phyloP scores from a whole-genome alignment of 2,113 vertebrate genomes.

The Ariopsis seemanni region DNA sequence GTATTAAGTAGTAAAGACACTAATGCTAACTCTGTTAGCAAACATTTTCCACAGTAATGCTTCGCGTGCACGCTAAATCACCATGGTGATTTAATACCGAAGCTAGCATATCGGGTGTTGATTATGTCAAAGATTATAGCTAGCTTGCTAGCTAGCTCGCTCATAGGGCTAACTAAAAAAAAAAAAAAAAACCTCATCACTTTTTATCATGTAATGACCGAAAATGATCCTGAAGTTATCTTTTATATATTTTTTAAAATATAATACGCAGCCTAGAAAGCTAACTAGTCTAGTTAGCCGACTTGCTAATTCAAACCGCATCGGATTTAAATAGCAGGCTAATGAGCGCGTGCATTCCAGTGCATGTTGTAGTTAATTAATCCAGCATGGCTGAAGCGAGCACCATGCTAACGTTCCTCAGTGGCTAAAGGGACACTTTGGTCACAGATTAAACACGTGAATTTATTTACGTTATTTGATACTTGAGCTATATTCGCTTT shows the following conservation, averaged over 20 bases:
- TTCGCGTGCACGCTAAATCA: neutral
- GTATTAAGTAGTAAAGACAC: neutral
- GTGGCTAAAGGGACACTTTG: neutral
- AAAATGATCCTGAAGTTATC: neutral
- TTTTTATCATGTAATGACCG: too few relatives aligned
- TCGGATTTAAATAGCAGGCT: neutral
- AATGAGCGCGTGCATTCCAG: slow-evolving; percentile 9
- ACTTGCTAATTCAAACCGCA: too few relatives aligned
- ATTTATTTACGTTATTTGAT: neutral
- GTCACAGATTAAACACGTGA: neutral
- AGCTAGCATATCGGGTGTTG: neutral
- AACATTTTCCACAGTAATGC: neutral
- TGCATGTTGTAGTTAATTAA: slow-evolving; percentile 9
- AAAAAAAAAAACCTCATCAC: too few relatives aligned
- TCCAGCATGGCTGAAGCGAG: slow-evolving; percentile 1
- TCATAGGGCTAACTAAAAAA: too few relatives aligned
- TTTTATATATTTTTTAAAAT: neutral
- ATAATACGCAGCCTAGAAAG: neutral
- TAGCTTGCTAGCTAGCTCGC: slow-evolving; percentile 1
- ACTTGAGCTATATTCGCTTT: neutral
- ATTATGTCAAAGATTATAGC: slow-evolving; percentile 19
- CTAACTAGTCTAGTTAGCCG: neutral
- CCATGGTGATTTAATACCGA: slow-evolving; percentile 21
- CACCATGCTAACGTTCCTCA: neutral
- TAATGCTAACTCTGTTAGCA: neutral